Evolutionary conservation across 2,797 vertebrate genomes (phyloP).

Genomic region (Lemur catta): DNA sequence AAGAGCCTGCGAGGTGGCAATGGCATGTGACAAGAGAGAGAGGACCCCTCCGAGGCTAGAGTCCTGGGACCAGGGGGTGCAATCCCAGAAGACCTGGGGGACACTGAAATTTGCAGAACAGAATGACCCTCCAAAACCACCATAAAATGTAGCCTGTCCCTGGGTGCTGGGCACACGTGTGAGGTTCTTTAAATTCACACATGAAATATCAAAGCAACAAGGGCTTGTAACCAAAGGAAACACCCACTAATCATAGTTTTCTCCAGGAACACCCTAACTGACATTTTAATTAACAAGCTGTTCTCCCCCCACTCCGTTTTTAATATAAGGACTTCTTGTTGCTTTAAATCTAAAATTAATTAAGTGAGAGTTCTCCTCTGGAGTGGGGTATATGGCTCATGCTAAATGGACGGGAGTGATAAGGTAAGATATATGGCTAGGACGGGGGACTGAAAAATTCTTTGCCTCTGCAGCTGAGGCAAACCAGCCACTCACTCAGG

Average conservation of each 20-base stretch:
- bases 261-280: constrained; percentile 81
- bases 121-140: not conserved
- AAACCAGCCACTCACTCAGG: not conserved
- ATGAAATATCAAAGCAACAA: constrained; percentile 72
- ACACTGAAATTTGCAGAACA: not conserved
- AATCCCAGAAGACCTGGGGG: not conserved
- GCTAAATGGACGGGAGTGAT: constrained; percentile 80
- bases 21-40: not conserved
- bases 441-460: not conserved
- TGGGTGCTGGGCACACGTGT: constrained; percentile 50
- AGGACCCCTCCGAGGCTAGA: not conserved
- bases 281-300: constrained; percentile 84
- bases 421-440: constrained; percentile 76
- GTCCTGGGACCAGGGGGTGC: not conserved
- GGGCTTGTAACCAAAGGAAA: constrained; percentile 78
- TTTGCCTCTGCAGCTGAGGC: constrained; percentile 18
- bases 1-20: not conserved
- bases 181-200: constrained; percentile 72
- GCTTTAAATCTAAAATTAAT: constrained; percentile 85
- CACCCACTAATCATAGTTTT: constrained; percentile 83
- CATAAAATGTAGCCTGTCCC: constrained; percentile 19
- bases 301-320: constrained; percentile 79
- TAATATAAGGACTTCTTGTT: constrained; percentile 84
- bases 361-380: constrained; percentile 81
- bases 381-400: constrained; percentile 76